These are phyloP conservation scores for Calliphora vomitoria DNA, from an alignment of 2,888 invertebrate genomes.

Conservation along the genomic window DNA sequence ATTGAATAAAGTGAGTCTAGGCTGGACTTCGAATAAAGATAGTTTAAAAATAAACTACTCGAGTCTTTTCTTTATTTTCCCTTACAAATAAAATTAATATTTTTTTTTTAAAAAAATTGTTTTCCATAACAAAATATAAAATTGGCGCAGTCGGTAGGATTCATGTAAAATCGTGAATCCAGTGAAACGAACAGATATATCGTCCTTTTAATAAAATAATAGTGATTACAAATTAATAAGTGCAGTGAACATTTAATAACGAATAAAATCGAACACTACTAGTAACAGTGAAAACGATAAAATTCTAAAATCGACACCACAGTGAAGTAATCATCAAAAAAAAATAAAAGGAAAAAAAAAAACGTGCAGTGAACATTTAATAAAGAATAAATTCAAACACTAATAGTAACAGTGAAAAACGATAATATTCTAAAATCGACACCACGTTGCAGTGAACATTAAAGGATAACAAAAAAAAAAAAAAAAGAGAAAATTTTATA, in stretches of 20 bases:
- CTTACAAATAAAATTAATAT: no score
- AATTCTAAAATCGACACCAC: constrained; percentile 13
- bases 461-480: not conserved
- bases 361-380: constrained; percentile 16
- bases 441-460: constrained; percentile 5
- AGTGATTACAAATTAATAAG: not conserved
- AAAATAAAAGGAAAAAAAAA: constrained; percentile 1
- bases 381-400: not conserved
- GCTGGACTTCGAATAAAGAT: no score
- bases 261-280: not conserved
- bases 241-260: constrained; percentile 1
- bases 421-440: constrained; percentile 2
- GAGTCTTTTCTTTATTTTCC: no score
- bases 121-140: no score
- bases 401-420: not conserved
- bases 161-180: constrained; percentile 15
- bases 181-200: constrained; percentile 1
- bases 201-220: not conserved
- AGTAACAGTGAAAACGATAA: constrained; percentile 9
- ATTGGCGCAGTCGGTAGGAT: constrained; percentile 5
- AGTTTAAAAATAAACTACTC: no score
- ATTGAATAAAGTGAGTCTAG: no score
- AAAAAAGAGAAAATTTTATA: not conserved
- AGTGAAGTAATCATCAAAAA: not conserved
- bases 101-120: no score